Base-by-base conservation (phyloP, 2,888 invertebrate species). In the Portevinia maculata region DNA sequence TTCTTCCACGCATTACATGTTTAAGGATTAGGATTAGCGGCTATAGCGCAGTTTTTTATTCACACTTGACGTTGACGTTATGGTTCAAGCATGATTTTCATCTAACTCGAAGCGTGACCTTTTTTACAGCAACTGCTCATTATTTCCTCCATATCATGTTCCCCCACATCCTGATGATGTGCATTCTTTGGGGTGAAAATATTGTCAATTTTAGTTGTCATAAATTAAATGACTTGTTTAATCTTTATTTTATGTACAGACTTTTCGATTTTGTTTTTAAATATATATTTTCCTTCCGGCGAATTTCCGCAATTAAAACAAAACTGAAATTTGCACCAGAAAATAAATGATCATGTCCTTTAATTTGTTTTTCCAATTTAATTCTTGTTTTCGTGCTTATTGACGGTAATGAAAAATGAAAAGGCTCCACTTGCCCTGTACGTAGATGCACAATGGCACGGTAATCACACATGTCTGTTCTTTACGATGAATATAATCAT, bases 231-330 rank as follows among this genome's bases (percentile, higher is more conserved):
- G 41, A 52, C 41, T 65, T 15, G n/a, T 65, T 53, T 32, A 19
- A 39, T 19, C n/a, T n/a, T 52, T 65, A 21, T 41, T 52, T 65
- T 28, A 11, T 37, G n/a, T n/a, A n/a, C n/a, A 28, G 19, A 32
- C 13, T 50, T 44, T 6, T 9, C 15, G 21, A n/a, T 53, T 52
- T 52, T 52, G 6, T 17, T 39, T 28, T 39, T 44, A 30, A 15
- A 30, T 62, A 7, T 37, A n/a, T n/a, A n/a, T 37, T 6, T 62
- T 21, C 46, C 46, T 21, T 39, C 59, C 21, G 32, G 3, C 48
- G 59, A 39, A 60, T 70, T 52, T 70, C 50, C 59, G 70, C 70
- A 70, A 70, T 70, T 60, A 60, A 48, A 60, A 57, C 69, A 57
- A 69, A 69, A 69, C 60, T 32, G 52, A 52, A 71, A 52, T 60